phyloP scores from a whole-genome alignment of 30 jellyfish, hydroid and myxozoan species.

The Phacellophora camtschatica region DNA sequence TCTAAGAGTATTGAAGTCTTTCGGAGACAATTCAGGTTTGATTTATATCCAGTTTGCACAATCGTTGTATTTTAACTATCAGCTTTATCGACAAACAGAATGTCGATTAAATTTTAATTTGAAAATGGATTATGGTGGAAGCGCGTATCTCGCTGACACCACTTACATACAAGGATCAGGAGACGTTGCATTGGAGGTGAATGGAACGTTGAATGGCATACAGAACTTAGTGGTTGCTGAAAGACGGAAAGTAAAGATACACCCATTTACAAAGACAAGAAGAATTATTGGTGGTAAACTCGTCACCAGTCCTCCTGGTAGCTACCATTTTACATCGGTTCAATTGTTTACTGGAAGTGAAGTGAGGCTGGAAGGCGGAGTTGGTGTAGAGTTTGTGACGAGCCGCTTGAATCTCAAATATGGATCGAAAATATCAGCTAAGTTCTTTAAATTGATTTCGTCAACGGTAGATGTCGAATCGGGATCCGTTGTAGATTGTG shows the following conservation, averaged over 20 bases:
- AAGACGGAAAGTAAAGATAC: conserved; percentile 44
- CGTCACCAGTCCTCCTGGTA: conserved; percentile 42
- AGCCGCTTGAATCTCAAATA: conserved; percentile 34
- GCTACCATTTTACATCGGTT: conserved; percentile 44
- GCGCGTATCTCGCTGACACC: conserved; percentile 45
- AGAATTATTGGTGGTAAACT: background rate
- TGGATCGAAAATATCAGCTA: conserved; percentile 43
- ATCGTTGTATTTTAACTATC: conserved; percentile 37
- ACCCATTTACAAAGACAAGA: conserved; percentile 44
- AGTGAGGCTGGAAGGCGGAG: conserved; percentile 58
- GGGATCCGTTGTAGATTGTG: conserved; percentile 34
- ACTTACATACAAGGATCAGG: conserved; percentile 54
- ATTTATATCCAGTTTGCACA: conserved; percentile 22
- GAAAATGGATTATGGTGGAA: conserved; percentile 51
- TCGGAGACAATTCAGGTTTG: conserved; percentile 67
- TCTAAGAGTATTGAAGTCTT: background rate
- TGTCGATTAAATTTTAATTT: conserved; percentile 45
- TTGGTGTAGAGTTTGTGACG: conserved; percentile 45
- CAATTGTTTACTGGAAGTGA: conserved; percentile 60
- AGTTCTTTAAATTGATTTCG: conserved; percentile 29
- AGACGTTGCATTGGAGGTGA: conserved; percentile 45
- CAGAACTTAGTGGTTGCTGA: conserved; percentile 39
- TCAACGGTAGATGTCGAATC: conserved; percentile 55
- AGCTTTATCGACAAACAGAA: conserved; percentile 9
- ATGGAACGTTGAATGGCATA: conserved; percentile 56